Conservation (phyloP, 2,888 invertebrate genomes). For the Lottia gigantea region DNA sequence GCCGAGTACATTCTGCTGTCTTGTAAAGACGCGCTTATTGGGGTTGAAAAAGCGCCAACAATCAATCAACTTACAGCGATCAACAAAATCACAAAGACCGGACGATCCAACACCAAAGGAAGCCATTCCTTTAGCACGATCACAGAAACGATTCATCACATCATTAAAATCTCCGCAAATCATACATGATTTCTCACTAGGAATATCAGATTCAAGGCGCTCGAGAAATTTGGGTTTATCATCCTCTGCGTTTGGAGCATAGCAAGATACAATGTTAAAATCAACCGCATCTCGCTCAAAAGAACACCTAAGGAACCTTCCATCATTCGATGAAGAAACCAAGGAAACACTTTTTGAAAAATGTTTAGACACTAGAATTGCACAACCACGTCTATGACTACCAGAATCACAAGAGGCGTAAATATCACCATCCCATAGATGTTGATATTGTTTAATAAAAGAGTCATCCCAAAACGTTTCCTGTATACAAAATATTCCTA, state of each 20-base stretch:
- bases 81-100: background rate
- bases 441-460: background rate
- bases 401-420: background rate
- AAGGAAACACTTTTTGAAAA: background rate
- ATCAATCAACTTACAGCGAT: background rate
- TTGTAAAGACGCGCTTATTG: background rate
- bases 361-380: background rate
- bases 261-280: background rate
- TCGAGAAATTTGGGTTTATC: background rate
- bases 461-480: background rate
- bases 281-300: background rate
- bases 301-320: background rate
- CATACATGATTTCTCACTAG: too few relatives aligned
- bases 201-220: too few relatives aligned
- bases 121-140: background rate
- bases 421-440: background rate
- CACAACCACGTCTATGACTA: background rate
- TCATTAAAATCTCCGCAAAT: background rate
- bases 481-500: background rate
- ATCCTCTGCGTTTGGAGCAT: background rate
- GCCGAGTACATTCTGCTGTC: background rate
- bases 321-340: background rate
- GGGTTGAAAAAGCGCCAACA: background rate
- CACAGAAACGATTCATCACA: background rate
- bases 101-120: background rate